phyloP scores from a whole-genome alignment of 2,888 invertebrate genomes.

The Pseudanteris insignis region DNA sequence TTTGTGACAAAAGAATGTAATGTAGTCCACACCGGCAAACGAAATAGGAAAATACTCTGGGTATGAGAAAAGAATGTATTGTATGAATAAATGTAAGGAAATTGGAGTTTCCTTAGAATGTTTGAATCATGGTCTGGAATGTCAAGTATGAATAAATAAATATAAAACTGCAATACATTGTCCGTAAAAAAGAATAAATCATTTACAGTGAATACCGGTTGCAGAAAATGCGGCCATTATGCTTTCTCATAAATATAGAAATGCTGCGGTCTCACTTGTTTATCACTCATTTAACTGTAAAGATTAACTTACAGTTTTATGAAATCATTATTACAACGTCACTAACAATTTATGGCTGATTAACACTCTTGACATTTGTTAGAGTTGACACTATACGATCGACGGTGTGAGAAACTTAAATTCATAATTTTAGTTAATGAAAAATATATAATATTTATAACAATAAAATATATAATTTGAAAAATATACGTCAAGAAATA shows the following conservation, averaged over 20 bases:
- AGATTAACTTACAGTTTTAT: no score
- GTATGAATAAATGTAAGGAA: constrained; percentile 46
- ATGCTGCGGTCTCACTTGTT: constrained; percentile 7
- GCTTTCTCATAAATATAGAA: constrained; percentile 9
- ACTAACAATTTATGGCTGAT: no score
- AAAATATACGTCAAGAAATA: no score
- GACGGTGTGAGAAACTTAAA: no score
- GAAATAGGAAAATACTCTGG: constrained; percentile 37
- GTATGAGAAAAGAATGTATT: constrained; percentile 32
- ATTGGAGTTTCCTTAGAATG: constrained; percentile 33
- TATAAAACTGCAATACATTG: constrained; percentile 40
- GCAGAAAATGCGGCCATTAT: constrained; percentile 22
- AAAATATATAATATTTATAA: no score
- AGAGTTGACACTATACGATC: no score
- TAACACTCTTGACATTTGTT: no score
- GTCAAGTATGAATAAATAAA: constrained; percentile 48
- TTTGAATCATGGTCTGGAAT: constrained; percentile 35
- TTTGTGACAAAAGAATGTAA: constrained; percentile 36
- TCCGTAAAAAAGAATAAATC: constrained; percentile 34
- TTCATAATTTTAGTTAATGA: no score
- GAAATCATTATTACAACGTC: no score
- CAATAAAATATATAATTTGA: no score
- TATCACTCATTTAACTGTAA: neutral
- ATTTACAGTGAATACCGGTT: constrained; percentile 20
- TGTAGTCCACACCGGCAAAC: constrained; percentile 8